Base-by-base conservation (phyloP, 2,888 invertebrate species). In the Callyntrura guangdongensis region DNA sequence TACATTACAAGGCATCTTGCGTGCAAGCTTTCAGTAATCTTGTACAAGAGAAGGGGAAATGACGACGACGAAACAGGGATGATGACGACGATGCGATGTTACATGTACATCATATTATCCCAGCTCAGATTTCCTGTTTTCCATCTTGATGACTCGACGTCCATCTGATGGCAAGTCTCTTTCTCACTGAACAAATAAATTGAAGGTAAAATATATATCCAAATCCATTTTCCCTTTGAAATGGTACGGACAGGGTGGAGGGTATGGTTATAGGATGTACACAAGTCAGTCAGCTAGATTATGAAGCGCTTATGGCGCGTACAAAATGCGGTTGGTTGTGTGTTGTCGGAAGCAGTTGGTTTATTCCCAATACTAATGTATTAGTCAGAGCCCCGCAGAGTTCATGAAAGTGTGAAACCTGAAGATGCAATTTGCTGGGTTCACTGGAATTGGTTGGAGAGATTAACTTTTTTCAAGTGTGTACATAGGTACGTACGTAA, bases 371-470 rank as follows among this genome's bases (percentile, higher is more conserved):
- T 81, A 36, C 81, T 59, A 25, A 69, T 53, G 69, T 69, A 69
- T 69, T 84, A 87, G 79, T 87, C 49, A 79, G 67, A 22, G 36
- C 45, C 45, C 8, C 45, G 25, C 1, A 4, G 22, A 45, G 53
- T 36, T 61, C 64, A 53, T 53, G 87, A 49, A 74, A 61, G 83
- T 89, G 83, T 89, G 89, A 89, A 89, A 89, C 89, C 83, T 84
- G 89, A 89, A 89, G 89, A 89, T 84, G 89, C 84, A 89, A 89
- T 89, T 89, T 83, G 67, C 64, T 47, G 61, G 89, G 49, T 5
- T 79, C 36, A 36, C 36, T 6, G 53, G 1, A 36, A 59, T 77
- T 53, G 67, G 49, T 49, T 53, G 67, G 47, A 79, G 83, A 12
- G 82, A 89, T 74, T 89, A 89, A 83, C 83, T 61, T 27, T 84